Conservation (phyloP, 2,888 invertebrate species). For the Drosophila quinaria region DNA sequence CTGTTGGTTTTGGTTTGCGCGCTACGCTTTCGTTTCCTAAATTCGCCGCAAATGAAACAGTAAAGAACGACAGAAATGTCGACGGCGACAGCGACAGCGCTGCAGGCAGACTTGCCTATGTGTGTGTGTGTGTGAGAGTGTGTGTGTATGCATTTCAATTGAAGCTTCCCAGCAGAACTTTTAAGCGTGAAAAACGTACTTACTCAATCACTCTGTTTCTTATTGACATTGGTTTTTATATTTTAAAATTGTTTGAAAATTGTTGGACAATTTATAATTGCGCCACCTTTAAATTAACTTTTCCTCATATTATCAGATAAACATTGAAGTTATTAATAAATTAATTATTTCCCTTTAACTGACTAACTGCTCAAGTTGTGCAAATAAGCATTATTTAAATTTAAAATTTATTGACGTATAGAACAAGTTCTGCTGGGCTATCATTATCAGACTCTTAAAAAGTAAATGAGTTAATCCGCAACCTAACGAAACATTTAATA, state of each 20-base stretch:
- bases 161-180: slow-evolving; percentile 26
- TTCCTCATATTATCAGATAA: too few species aligned
- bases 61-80: slow-evolving; percentile 32
- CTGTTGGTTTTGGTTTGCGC: slow-evolving; percentile 39
- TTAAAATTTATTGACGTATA: too few species aligned
- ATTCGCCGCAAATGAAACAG: slow-evolving; percentile 27
- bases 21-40: slow-evolving; percentile 50
- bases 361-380: too few species aligned
- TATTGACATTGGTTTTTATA: too few species aligned
- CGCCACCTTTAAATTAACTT: too few species aligned
- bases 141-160: slow-evolving; percentile 27
- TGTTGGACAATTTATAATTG: too few species aligned
- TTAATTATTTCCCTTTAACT: too few species aligned
- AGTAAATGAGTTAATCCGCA: neutral
- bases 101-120: slow-evolving; percentile 28
- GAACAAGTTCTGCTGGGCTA: neutral
- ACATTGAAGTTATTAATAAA: too few species aligned
- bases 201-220: neutral
- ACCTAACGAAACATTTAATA: neutral
- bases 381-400: too few species aligned
- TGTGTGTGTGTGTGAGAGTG: neutral
- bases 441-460: too few species aligned
- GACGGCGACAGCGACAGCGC: slow-evolving; percentile 27
- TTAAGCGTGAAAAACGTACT: slow-evolving; percentile 9
- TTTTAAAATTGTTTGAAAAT: too few species aligned